phyloP scores from a whole-genome alignment of 1,140 invertebrate genomes.

The Trachymyrmex septentrionalis region DNA sequence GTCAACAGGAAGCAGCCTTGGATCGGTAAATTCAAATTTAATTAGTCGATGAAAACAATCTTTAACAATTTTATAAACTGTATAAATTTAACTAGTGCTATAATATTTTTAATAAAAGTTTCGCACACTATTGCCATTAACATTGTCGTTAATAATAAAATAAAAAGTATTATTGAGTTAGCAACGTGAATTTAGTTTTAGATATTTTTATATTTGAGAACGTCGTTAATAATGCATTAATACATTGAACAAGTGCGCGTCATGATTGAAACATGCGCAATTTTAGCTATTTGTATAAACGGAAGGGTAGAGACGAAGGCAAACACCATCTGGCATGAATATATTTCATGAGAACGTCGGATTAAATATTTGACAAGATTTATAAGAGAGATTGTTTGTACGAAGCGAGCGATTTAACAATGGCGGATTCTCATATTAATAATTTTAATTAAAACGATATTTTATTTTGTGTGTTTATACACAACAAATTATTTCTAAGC shows the following conservation, averaged over 20 bases:
- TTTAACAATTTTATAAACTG: background rate
- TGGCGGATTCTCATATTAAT: conserved; percentile 36
- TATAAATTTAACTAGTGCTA: background rate
- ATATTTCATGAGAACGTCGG: conserved; percentile 53
- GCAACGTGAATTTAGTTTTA: background rate
- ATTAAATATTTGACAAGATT: conserved; percentile 63
- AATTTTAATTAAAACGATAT: conserved; percentile 41
- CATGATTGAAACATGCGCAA: conserved; percentile 29
- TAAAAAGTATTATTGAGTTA: background rate
- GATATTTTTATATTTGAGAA: conserved; percentile 15
- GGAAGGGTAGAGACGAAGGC: conserved; percentile 31
- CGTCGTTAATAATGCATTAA: conserved; percentile 46
- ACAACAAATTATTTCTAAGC: background rate
- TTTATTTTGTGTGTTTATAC: conserved; percentile 17
- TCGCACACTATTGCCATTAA: background rate
- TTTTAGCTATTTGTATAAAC: conserved; percentile 39
- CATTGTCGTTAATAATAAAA: background rate
- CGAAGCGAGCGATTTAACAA: conserved; percentile 40
- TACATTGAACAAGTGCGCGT: conserved; percentile 27
- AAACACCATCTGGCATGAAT: conserved; percentile 58
- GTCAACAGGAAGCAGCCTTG: conserved; percentile 97
- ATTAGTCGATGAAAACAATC: background rate
- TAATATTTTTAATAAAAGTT: conserved; percentile 1
- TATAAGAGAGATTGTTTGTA: conserved; percentile 46
- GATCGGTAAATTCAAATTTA: conserved; percentile 90